Evolutionary conservation across 1,140 invertebrate genomes (phyloP), one percentile per base, ranked within the genome.

Genomic region (Lepidotrigona ventralis): DNA sequence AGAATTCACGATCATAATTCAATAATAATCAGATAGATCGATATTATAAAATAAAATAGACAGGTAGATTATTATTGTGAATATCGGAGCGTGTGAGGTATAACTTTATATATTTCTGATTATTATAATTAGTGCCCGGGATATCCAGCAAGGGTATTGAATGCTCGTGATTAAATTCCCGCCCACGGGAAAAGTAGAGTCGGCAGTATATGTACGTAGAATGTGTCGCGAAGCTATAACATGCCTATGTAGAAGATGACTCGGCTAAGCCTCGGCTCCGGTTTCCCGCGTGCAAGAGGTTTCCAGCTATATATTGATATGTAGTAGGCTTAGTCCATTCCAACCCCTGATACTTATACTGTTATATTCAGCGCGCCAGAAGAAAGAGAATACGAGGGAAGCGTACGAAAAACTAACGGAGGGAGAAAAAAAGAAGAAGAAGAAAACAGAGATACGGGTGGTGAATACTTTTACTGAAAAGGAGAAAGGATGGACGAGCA

Each of bases 291-390:
- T 15, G 73, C 73, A 5, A 75, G 33, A 56, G 73, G 33, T 75
- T 60, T 46, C 73, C n/a, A 3, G 21, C 23, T 46, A 60, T 75
- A 60, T 46, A 75, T 75, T 26, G 54, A 58, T 75, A 75, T 60
- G 73, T 60, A 19, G 73, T 26, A 39, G 73, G 73, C 54, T 75
- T 75, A 75, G 33, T 75, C 73, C 56, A 75, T 75, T 75, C 23
- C 73, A n/a, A n/a, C 54, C 56, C 54, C 11, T 39, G 73, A 75
- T 75, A 75, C 73, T 75, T 60, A 60, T 46, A 75, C 56, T 2
- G 73, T 75, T 75, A 60, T 46, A 60, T 60, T 60, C 73, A n/a
- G 21, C 29, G 14, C 54, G 72, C 12, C 4, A n/a, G 14, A 29
- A 23, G 56, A 58, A 39, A 46, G 33, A 39, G 73, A 75, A 39